Conservation (phyloP, 2,888 invertebrate species). For the Belgica antarctica region DNA sequence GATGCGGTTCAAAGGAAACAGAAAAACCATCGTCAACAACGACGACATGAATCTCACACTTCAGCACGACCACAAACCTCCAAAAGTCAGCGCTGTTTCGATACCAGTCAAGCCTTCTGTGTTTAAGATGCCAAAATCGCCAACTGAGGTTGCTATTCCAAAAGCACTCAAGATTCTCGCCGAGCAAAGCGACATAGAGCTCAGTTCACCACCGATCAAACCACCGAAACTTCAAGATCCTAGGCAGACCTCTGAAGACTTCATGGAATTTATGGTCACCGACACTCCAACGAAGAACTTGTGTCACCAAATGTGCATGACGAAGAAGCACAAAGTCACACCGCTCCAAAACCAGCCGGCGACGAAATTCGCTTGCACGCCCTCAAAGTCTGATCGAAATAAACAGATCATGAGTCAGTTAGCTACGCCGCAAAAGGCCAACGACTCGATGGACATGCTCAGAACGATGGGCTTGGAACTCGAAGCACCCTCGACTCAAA, state of each 20-base stretch:
- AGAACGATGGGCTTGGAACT: too few relatives aligned
- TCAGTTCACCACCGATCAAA: slow-evolving; percentile 27
- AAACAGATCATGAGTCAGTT: too few relatives aligned
- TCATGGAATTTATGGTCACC: background rate
- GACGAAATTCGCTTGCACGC: background rate
- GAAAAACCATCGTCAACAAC: background rate
- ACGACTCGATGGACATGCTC: too few relatives aligned
- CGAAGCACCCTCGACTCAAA: too few relatives aligned
- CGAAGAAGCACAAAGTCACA: background rate
- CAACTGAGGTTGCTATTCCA: too few relatives aligned
- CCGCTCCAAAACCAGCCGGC: background rate
- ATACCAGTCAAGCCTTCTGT: background rate
- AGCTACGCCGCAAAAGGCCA: too few relatives aligned
- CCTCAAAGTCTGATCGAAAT: too few relatives aligned
- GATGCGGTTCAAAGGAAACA: too few relatives aligned
- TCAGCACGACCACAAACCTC: too few relatives aligned
- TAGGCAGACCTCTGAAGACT: background rate
- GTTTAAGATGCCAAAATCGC: background rate
- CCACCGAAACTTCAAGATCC: background rate
- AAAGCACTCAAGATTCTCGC: background rate
- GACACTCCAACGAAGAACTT: slow-evolving; percentile 35
- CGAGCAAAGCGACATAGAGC: too few relatives aligned
- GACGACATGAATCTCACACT: background rate
- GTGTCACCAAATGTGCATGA: background rate
- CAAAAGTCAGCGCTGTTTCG: too few relatives aligned